A percentile compares a stretch with the other conserved stretches of the same genome.
Conservation (phyloP, 2,888 invertebrate genomes). For the Merodon equestris region DNA sequence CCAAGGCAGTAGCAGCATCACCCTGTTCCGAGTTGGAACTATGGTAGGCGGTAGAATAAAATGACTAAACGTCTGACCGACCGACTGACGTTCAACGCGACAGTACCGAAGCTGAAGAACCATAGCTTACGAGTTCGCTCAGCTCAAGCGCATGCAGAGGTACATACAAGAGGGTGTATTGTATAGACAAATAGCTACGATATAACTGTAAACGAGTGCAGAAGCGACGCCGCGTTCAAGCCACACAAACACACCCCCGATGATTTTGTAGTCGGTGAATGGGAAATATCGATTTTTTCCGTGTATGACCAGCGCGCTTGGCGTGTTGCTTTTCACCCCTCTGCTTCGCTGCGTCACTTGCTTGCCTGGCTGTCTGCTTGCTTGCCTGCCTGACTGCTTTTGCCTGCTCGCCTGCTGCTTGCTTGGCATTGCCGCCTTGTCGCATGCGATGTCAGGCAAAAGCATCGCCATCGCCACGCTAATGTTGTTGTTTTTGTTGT, state of each 20-base stretch:
- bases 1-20: neutral
- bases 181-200: too few species aligned
- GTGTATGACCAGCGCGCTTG: conserved; percentile 42
- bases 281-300: conserved; percentile 58
- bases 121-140: too few species aligned
- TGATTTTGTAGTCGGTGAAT: conserved; percentile 15
- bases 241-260: conserved; percentile 37
- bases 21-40: neutral
- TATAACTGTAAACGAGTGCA: conserved; percentile 29
- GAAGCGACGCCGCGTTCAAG: conserved; percentile 51
- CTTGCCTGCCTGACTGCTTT: conserved; percentile 37
- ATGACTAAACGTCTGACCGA: too few species aligned
- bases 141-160: neutral
- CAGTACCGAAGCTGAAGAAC: neutral
- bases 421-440: conserved; percentile 22
- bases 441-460: conserved; percentile 47
- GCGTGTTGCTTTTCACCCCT: conserved; percentile 55
- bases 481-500: conserved; percentile 25
- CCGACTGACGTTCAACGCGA: neutral
- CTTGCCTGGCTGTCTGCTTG: conserved; percentile 32
- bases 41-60: neutral
- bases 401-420: conserved; percentile 3
- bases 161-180: neutral
- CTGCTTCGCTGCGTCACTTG: conserved; percentile 12
- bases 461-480: conserved; percentile 25